Conservation (phyloP, 2,113 vertebrate species). For the Xyliphius kryptos region DNA sequence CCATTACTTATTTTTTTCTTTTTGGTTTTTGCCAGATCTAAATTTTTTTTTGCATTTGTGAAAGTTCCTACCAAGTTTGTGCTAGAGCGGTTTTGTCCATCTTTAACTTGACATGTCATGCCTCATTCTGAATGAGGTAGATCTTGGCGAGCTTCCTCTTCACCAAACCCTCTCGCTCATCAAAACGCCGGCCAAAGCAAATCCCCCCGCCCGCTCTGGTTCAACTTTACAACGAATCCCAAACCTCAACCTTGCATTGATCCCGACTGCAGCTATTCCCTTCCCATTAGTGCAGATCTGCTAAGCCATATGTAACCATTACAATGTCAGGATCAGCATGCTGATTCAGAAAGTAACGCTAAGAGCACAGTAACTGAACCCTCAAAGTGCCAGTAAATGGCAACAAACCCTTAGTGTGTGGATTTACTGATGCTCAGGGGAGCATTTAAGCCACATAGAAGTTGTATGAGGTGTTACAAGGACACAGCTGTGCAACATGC, state of each 20-base stretch:
- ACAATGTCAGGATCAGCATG: background rate
- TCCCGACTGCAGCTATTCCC: background rate
- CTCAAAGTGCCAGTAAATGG: background rate
- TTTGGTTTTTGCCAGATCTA: too few relatives aligned
- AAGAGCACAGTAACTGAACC: conserved; percentile 4
- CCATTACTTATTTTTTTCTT: too few relatives aligned
- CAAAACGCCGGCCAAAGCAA: conserved; percentile 22
- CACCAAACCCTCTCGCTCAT: conserved; percentile 14
- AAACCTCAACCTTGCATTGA: conserved; percentile 25
- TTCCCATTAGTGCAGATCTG: conserved; percentile 11
- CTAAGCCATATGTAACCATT: conserved; percentile 9
- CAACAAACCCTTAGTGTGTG: conserved; percentile 10
- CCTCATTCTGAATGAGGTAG: conserved; percentile 28
- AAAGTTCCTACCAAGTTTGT: background rate
- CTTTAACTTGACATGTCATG: conserved; percentile 22
- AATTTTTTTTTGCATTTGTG: too few relatives aligned
- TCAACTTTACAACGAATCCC: background rate
- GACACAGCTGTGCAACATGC: conserved; percentile 28
- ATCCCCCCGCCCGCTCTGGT: conserved; percentile 11
- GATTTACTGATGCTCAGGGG: conserved; percentile 25
- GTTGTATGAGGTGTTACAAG: conserved; percentile 26
- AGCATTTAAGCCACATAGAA: conserved; percentile 16
- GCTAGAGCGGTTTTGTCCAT: conserved; percentile 2
- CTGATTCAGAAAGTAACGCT: background rate
- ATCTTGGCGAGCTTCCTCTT: conserved; percentile 20